Evolutionary conservation across 2,888 invertebrate genomes (phyloP).

Genomic region (Eupithecia inturbata): DNA sequence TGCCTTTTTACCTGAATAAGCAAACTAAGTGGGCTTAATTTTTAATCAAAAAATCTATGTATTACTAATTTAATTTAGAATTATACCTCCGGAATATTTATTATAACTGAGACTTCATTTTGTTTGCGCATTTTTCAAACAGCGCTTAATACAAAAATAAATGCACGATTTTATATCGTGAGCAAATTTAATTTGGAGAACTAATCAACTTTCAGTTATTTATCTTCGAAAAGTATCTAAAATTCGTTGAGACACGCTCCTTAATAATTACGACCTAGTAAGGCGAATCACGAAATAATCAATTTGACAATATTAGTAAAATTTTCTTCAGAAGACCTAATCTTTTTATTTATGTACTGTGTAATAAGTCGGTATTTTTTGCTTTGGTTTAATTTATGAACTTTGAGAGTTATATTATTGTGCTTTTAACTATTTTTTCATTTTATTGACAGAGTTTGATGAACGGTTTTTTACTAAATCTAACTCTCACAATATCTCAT

Average conservation of each 20-base stretch:
- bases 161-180: neutral
- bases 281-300: constrained; percentile 33
- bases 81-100: neutral
- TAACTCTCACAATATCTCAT: neutral
- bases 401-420: neutral
- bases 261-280: constrained; percentile 36
- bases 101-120: neutral
- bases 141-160: neutral
- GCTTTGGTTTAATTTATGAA: neutral
- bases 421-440: neutral
- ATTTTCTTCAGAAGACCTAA: neutral
- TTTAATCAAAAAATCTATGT: neutral
- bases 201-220: constrained; percentile 49
- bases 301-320: constrained; percentile 13
- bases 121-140: neutral
- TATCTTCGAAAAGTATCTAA: constrained; percentile 43
- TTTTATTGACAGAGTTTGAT: neutral
- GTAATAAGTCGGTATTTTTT: neutral
- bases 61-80: neutral
- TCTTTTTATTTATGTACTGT: neutral
- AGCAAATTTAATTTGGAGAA: constrained; percentile 13
- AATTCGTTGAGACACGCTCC: constrained; percentile 38
- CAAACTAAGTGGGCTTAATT: neutral
- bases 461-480: neutral
- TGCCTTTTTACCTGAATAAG: neutral